Percentiles rank a stretch among this genome's conserved stretches.
phyloP scores from a whole-genome alignment of 1,140 invertebrate genomes.

The Magallana ariakensis region DNA sequence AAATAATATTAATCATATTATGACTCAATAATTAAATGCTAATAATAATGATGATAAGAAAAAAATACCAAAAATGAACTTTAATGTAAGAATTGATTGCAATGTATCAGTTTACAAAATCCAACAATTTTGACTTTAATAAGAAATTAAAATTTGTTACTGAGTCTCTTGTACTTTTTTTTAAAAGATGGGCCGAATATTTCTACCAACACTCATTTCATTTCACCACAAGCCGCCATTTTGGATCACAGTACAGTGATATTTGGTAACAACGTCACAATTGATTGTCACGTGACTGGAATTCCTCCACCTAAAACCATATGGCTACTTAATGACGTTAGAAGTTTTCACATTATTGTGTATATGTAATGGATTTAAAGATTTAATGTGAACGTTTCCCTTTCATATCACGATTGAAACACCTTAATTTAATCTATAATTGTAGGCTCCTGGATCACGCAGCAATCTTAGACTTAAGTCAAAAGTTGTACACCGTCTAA shows the following conservation, averaged over 20 bases:
- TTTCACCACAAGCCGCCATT: background rate
- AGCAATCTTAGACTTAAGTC: too few species aligned
- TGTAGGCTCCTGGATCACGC: too few species aligned
- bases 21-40: background rate
- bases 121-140: background rate
- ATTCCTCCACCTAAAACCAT: background rate
- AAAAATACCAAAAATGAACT: background rate
- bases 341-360: background rate
- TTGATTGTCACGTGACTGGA: slow-evolving; percentile 11
- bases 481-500: background rate
- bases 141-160: too few species aligned
- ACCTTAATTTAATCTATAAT: too few species aligned
- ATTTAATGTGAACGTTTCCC: background rate
- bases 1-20: background rate
- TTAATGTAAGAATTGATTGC: background rate
- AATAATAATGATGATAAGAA: too few species aligned
- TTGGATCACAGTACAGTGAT: background rate
- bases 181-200: background rate
- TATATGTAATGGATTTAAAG: background rate
- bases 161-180: background rate
- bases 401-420: background rate
- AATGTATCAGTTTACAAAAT: background rate
- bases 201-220: background rate
- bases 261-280: background rate
- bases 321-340: slow-evolving; percentile 6